phyloP scores from a whole-genome alignment of 2,113 vertebrate genomes.

The Amblyopsis rosae region DNA sequence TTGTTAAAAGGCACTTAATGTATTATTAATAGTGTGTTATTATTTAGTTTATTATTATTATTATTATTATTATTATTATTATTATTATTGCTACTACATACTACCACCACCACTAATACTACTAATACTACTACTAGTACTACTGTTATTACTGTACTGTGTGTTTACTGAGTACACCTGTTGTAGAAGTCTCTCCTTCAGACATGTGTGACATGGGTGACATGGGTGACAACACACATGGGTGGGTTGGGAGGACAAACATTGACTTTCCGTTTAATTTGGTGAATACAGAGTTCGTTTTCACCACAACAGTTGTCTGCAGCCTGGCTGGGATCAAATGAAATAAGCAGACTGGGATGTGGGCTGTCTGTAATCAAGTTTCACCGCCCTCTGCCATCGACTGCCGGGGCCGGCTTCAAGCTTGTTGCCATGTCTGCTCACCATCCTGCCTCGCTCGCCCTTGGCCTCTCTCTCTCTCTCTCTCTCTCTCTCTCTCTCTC shows the following conservation, averaged over 20 bases:
- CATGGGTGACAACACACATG: constrained; percentile 17
- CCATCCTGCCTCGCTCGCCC: constrained; percentile 45
- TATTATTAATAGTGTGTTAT: too few relatives aligned
- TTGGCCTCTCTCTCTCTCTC: constrained; percentile 10
- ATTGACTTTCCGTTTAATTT: constrained; percentile 35
- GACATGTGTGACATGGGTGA: too few relatives aligned
- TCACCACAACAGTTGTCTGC: constrained; percentile 59
- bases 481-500: constrained; percentile 31
- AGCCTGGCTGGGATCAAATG: constrained; percentile 48
- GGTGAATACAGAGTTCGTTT: constrained; percentile 24
- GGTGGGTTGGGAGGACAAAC: background rate
- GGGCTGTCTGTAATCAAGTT: constrained; percentile 71
- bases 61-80: too few relatives aligned
- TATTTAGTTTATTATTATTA: too few relatives aligned
- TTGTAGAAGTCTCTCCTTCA: too few relatives aligned
- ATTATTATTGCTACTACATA: too few relatives aligned
- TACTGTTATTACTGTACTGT: too few relatives aligned
- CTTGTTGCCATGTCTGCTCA: constrained; percentile 56
- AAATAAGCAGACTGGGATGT: constrained; percentile 64
- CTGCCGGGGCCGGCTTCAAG: constrained; percentile 64
- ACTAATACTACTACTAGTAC: too few relatives aligned
- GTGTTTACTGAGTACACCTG: too few relatives aligned
- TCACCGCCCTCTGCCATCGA: constrained; percentile 62
- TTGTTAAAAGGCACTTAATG: too few relatives aligned
- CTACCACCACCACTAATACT: too few relatives aligned